Percentiles rank a stretch among this genome's conserved stretches.
Evolutionary conservation across 2,888 invertebrate genomes (phyloP).

Genomic region (Cactoblastis cactorum): DNA sequence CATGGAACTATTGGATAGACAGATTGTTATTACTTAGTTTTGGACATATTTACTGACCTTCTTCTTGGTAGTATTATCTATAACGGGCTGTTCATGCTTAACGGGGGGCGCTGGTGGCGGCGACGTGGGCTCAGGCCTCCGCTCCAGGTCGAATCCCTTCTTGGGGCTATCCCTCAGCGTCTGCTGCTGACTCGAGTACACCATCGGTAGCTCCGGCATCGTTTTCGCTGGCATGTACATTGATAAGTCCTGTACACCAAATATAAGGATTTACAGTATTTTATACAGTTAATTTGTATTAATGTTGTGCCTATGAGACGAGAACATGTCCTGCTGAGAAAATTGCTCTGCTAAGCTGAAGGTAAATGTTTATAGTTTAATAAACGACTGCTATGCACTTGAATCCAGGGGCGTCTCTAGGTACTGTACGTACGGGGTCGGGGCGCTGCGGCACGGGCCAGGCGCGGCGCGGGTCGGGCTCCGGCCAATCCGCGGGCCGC

Average conservation of each 20-base stretch:
- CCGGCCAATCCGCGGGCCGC: constrained; percentile 36
- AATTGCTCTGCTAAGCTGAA: too few relatives aligned
- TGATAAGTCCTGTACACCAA: constrained; percentile 41
- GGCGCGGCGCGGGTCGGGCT: constrained; percentile 52
- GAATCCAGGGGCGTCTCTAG: too few relatives aligned
- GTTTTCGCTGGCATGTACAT: constrained; percentile 51
- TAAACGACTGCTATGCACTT: too few relatives aligned
- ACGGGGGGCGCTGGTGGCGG: constrained; percentile 16
- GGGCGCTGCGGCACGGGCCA: constrained; percentile 58
- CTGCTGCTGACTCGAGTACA: constrained; percentile 50
- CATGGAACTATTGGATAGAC: too few relatives aligned
- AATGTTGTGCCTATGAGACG: too few relatives aligned
- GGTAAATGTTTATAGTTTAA: too few relatives aligned
- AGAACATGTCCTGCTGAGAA: too few relatives aligned
- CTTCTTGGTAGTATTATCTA: constrained; percentile 20
- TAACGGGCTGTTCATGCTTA: constrained; percentile 16
- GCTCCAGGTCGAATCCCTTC: constrained; percentile 50
- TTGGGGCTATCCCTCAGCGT: constrained; percentile 61
- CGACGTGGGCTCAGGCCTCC: constrained; percentile 21
- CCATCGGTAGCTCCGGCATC: constrained; percentile 59
- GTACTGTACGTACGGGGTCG: constrained; percentile 33
- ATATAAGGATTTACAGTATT: background rate
- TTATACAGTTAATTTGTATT: too few relatives aligned
- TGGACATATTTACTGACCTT: constrained; percentile 6
- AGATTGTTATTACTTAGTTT: too few relatives aligned